Evolutionary conservation across 2,888 invertebrate genomes (phyloP), one percentile per base, ranked within the genome.

Genomic region (Didymodactylos carnosus): DNA sequence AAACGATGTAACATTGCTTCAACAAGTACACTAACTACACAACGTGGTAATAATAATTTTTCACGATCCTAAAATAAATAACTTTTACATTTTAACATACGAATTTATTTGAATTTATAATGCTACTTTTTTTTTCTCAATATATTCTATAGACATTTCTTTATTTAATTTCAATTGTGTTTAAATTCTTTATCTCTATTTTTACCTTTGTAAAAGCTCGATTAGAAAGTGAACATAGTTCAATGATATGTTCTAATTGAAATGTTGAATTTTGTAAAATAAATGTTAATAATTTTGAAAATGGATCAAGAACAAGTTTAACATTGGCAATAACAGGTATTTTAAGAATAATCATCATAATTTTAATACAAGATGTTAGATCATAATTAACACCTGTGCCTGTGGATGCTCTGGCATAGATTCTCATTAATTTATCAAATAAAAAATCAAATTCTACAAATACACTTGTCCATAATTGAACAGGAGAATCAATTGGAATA

Each of bases 1-100:
- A 90, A 90, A 85, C 97, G 97, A 82, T 97, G 94, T 82, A 94
- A 91, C 76, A 98, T 86, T 0, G 94, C 94, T 83, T 94, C 94
- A 70, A 95, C 89, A 78, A 98, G 86, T 84, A 98, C 97, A 82
- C 89, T 91, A 62, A 95, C 91, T 73, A 94, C 88, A 79, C 92
- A 91, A 72, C 97, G 87, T 72, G 94, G 91, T 70, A 97, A 87
- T 77, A 91, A 88, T 82, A 93, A 87, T 85, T 94, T 94, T 84
- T 98, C 98, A 29, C 97, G 86, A 83, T 98, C 98, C 87, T 89
- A 82, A 11, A 81, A 81, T 75, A 75, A 75, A 73, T 72, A 77
- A 76, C n/a, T n/a, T n/a, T n/a, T n/a, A n/a, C n/a, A n/a, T n/a
- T n/a, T n/a, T n/a, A n/a, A n/a, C n/a, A 72, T 69, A n/a, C n/a